Percentiles rank a stretch among this genome's conserved stretches.
Conservation (phyloP, 2,888 invertebrate genomes). For the Dolichopus griseipennis region DNA sequence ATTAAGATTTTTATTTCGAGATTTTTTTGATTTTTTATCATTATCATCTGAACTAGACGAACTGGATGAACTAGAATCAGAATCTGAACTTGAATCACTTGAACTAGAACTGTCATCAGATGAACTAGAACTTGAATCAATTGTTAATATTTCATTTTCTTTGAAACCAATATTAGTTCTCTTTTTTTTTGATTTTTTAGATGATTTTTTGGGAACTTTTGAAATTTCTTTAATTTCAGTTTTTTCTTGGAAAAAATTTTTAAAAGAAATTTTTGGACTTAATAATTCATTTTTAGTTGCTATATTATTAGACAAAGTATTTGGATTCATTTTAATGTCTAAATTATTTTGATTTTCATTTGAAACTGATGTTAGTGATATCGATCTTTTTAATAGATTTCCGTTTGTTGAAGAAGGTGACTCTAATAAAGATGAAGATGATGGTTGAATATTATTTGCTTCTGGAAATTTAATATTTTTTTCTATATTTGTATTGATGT, state of each 20-base stretch:
- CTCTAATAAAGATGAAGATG: too few relatives aligned
- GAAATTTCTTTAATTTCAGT: background rate
- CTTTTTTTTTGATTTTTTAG: background rate
- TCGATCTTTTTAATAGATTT: background rate
- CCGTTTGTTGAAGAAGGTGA: too few relatives aligned
- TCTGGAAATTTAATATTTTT: constrained; percentile 12
- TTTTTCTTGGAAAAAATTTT: background rate
- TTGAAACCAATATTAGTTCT: background rate
- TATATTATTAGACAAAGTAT: background rate
- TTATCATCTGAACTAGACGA: constrained; percentile 20
- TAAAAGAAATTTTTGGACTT: too few relatives aligned
- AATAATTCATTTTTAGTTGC: too few relatives aligned
- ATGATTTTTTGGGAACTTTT: background rate
- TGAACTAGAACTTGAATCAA: constrained; percentile 12
- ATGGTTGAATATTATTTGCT: background rate
- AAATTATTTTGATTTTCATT: background rate
- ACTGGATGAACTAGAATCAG: constrained; percentile 24
- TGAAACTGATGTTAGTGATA: background rate
- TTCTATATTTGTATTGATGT: constrained; percentile 16
- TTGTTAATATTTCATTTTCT: background rate
- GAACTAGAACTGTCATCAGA: constrained; percentile 19
- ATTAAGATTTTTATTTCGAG: background rate
- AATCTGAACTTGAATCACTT: constrained; percentile 20
- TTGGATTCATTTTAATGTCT: background rate
- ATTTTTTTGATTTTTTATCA: constrained; percentile 23